Evolutionary conservation across 1,140 invertebrate genomes (phyloP).

Genomic region (Araneus ventricosus): DNA sequence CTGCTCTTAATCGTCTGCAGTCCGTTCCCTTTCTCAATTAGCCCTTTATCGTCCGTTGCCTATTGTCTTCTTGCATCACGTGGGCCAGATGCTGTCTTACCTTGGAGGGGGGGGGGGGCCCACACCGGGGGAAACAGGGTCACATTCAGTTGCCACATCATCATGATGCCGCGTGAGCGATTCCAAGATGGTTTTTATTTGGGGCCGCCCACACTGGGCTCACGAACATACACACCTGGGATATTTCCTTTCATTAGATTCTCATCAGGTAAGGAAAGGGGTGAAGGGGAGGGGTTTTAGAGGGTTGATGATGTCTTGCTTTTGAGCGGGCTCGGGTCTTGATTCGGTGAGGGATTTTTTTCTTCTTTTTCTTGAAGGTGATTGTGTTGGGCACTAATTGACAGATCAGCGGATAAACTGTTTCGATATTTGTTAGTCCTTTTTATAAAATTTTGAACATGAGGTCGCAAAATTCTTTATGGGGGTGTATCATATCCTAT

Average conservation of each 20-base stretch:
- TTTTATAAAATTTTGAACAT: no score
- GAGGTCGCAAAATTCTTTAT: no score
- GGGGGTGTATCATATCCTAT: no score
- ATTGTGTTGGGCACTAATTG: background rate
- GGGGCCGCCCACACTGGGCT: conserved; percentile 53
- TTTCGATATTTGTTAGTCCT: background rate
- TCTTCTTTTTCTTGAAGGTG: background rate
- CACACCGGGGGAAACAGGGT: conserved; percentile 65
- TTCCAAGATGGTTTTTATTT: conserved; percentile 60
- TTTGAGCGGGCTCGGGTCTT: background rate
- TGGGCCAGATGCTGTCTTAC: conserved; percentile 1
- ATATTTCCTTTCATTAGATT: conserved; percentile 72
- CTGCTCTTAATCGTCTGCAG: conserved; percentile 3
- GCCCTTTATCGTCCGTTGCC: conserved; percentile 52
- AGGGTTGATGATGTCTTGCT: conserved; percentile 30
- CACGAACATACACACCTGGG: conserved; percentile 55
- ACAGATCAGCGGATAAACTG: background rate
- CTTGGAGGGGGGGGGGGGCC: background rate
- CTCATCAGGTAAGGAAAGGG: conserved; percentile 60
- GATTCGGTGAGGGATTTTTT: background rate
- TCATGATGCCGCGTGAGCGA: conserved; percentile 61
- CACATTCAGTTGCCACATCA: conserved; percentile 67
- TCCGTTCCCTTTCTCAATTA: conserved; percentile 42
- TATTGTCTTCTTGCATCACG: conserved; percentile 20
- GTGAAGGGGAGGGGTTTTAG: conserved; percentile 18